A percentile compares a stretch with the other conserved stretches of the same genome.
These are phyloP conservation scores for Mycalesis mineus DNA, from an alignment of 2,888 invertebrate species.

Conservation along the genomic window DNA sequence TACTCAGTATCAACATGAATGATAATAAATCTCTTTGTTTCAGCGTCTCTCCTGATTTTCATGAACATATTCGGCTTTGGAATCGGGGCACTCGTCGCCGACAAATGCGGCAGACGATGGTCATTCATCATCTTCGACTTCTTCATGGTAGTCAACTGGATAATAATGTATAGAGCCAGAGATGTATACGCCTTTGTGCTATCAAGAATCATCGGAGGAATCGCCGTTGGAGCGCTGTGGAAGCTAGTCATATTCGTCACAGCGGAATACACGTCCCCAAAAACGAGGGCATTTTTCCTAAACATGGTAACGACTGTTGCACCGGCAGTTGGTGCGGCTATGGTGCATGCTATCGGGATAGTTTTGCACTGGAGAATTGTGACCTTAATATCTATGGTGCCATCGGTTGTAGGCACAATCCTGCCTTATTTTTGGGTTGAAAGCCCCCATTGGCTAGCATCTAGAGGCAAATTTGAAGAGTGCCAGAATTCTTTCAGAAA, in stretches of 20 bases:
- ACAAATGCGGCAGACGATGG: slow-evolving; percentile 13
- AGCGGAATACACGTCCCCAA: slow-evolving; percentile 34
- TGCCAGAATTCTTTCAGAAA: slow-evolving; percentile 30
- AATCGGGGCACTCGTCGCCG: background rate
- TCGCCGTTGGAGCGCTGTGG: slow-evolving; percentile 13
- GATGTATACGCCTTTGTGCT: slow-evolving; percentile 27
- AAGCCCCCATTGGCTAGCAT: slow-evolving; percentile 21
- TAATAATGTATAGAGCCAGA: slow-evolving; percentile 30
- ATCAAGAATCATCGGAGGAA: slow-evolving; percentile 33
- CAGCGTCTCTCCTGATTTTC: background rate
- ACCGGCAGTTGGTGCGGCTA: slow-evolving; percentile 25
- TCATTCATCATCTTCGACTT: slow-evolving; percentile 4
- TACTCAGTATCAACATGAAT: too few relatives aligned
- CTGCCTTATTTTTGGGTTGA: slow-evolving; percentile 31
- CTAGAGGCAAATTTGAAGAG: slow-evolving; percentile 30
- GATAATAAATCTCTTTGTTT: background rate
- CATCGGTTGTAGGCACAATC: slow-evolving; percentile 28
- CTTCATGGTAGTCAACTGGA: slow-evolving; percentile 22
- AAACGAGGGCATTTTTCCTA: slow-evolving; percentile 30
- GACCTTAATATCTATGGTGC: slow-evolving; percentile 32
- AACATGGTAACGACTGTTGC: slow-evolving; percentile 28
- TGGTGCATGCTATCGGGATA: slow-evolving; percentile 32
- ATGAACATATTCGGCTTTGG: background rate
- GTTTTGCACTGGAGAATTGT: slow-evolving; percentile 35
- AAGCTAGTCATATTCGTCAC: slow-evolving; percentile 25